A percentile compares a stretch with the other conserved stretches of the same genome.
Conservation (phyloP, 2,113 vertebrate species). For the Muntiacus reevesi region DNA sequence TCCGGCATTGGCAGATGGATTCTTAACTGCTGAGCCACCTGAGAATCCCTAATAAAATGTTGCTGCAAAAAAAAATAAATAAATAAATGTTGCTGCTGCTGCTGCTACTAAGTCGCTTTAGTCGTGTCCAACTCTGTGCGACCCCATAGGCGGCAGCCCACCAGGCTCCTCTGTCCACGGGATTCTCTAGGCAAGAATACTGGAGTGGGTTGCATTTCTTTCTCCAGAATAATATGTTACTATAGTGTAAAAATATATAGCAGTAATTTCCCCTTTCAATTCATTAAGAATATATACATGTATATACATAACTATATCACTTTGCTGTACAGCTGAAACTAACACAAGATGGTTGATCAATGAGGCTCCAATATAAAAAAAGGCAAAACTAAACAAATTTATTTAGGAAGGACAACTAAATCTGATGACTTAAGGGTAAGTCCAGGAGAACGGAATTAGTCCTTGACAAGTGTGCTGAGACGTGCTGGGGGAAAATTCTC, state of each 20-base stretch:
- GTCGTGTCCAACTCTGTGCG: accelerated
- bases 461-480: not conserved
- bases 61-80: too few relatives aligned
- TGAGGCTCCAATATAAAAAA: not conserved
- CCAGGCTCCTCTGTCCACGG: not conserved
- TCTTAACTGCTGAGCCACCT: not conserved
- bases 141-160: not conserved
- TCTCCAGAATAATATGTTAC: not conserved
- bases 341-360: not conserved
- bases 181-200: not conserved
- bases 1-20: not conserved
- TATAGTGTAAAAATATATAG: not conserved
- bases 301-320: not conserved
- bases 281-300: not conserved
- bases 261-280: not conserved
- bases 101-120: not conserved
- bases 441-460: not conserved
- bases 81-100: not conserved
- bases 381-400: not conserved
- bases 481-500: not conserved
- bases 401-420: not conserved
- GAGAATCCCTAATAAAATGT: not conserved
- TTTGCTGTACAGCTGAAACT: not conserved
- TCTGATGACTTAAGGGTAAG: not conserved
- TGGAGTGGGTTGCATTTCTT: not conserved